Base-by-base conservation (phyloP, 2,797 vertebrate genomes). In the Phrynocephalus guinanensis region DNA sequence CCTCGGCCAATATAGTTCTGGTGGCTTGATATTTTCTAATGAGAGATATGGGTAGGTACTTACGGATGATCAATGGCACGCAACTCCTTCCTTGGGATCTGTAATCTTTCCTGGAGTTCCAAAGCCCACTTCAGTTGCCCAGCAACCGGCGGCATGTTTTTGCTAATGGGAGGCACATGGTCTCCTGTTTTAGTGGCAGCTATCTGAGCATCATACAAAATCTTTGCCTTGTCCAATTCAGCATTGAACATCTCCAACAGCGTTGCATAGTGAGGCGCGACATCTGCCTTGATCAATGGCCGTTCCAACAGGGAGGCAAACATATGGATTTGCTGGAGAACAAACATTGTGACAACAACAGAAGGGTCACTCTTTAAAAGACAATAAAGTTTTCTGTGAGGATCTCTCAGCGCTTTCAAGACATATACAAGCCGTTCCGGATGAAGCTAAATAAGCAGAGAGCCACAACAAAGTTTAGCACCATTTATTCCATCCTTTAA, bases 241-340 rank as follows among this genome's bases (percentile, higher is more conserved):
- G 82, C 13, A 0, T 92, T 91, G 0, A 97, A 96, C 95, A 96
- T 89, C 2, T 90, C 85, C 91, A 97, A 91, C 91, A 98, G 89
- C 22, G 86, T 87, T 0, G 82, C 75, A 82, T 96, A 97, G 6
- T 91, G 91, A 30, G 93, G 91, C 38, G 91, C 93, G 10, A 96
- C 91, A 92, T 97, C 95, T 0, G 93, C 82, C 6, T 87, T 94
- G 52, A 98, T 93, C 87, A 96, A 38, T 0, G 97, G 97, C 1
- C 95, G 93, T 72, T 97, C 96, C 95, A 97, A 81, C 84, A 97
- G 76, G 0, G 91, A 89, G 10, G 90, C 87, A 1, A 97, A 98
- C 97, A 97, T 97, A 82, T 96, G 90, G 90, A 97, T 89, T 83
- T 97, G 83, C 97, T 98, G 94, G 0, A 66, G 85, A 70, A 83